phyloP scores from a whole-genome alignment of 2,888 invertebrate genomes.

The Melinopterus prodromus region DNA sequence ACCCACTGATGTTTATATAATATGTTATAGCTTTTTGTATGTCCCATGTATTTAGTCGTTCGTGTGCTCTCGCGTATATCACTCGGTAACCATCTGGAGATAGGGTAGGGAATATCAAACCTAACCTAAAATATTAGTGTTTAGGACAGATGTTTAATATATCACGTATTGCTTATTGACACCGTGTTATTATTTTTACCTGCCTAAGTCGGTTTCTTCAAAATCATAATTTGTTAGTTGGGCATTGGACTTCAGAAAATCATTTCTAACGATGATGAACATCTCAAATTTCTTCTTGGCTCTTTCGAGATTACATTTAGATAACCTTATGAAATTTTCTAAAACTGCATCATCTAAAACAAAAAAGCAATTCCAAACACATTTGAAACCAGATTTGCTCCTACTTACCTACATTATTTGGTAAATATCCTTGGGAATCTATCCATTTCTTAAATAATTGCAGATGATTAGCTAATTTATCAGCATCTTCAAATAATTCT shows the following conservation, averaged over 20 bases:
- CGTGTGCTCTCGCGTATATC: neutral
- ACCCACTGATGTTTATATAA: neutral
- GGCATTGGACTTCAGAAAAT: neutral
- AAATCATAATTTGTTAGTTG: neutral
- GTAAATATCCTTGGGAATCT: neutral
- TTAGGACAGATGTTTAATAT: neutral
- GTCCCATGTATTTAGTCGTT: neutral
- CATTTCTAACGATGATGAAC: neutral
- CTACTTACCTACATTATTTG: neutral
- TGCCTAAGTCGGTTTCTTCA: neutral
- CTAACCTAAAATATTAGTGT: neutral
- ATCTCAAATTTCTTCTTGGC: neutral
- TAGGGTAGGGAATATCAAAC: neutral
- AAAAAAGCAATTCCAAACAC: too few relatives aligned
- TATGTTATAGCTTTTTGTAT: neutral
- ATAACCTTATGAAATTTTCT: neutral
- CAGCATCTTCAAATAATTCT: conserved; percentile 4
- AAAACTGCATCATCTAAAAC: neutral
- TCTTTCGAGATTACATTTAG: neutral
- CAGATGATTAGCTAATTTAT: neutral
- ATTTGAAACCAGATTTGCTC: too few relatives aligned
- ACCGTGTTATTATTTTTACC: neutral
- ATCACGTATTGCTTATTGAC: too few relatives aligned
- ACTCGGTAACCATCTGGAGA: neutral
- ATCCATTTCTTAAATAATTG: neutral